Conservation (phyloP, 2,888 invertebrate species). For the Cataglyphis livida region DNA sequence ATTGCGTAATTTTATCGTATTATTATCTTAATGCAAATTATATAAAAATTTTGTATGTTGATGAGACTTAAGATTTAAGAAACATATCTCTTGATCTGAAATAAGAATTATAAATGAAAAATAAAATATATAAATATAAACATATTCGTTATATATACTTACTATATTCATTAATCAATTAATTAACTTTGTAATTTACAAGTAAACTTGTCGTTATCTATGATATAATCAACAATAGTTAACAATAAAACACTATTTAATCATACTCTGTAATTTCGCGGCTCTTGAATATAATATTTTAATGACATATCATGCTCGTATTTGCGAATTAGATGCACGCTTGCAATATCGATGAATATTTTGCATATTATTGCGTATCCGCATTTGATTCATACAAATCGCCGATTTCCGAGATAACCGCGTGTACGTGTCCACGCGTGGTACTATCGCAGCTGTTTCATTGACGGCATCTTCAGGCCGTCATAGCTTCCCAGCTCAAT, state of each 20-base stretch:
- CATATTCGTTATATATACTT: neutral
- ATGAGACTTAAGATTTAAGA: neutral
- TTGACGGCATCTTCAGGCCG: slow-evolving; percentile 59
- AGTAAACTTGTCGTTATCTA: neutral
- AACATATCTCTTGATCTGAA: neutral
- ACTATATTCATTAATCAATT: neutral
- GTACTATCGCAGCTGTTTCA: slow-evolving; percentile 43
- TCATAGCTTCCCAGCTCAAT: slow-evolving; percentile 59
- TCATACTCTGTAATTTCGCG: neutral
- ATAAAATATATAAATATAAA: neutral
- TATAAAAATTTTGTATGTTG: neutral
- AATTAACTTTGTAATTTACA: neutral
- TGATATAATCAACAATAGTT: no score
- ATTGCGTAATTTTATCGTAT: neutral
- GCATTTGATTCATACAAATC: neutral
- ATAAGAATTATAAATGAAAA: neutral
- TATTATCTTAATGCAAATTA: neutral
- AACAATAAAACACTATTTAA: neutral
- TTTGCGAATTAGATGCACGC: neutral
- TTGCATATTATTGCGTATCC: neutral
- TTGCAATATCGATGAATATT: neutral
- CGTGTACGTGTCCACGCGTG: neutral
- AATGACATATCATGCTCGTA: neutral
- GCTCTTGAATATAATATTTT: neutral
- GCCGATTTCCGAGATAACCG: neutral